Evolutionary conservation across 2,888 invertebrate species (phyloP).

Genomic region (Macropis europaea): DNA sequence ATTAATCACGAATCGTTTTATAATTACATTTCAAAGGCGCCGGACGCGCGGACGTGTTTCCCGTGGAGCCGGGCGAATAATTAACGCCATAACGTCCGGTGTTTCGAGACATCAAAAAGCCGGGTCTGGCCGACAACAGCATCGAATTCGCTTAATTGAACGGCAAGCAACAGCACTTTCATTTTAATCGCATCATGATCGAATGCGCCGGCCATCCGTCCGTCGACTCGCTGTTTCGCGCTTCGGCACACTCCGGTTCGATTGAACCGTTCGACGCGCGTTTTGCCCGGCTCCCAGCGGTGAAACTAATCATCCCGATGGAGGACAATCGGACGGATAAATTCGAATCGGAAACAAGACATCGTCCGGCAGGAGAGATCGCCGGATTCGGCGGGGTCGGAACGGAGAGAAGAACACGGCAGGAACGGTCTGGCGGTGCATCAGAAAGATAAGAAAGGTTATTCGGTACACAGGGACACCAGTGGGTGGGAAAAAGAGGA

Average conservation of each 20-base stretch:
- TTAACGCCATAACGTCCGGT: neutral
- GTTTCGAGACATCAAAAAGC: slow-evolving; percentile 6
- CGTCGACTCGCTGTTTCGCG: slow-evolving; percentile 26
- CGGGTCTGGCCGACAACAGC: slow-evolving; percentile 23
- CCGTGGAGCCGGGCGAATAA: neutral
- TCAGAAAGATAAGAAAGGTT: slow-evolving; percentile 64
- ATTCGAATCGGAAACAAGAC: neutral
- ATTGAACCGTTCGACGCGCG: neutral
- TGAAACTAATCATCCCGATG: neutral
- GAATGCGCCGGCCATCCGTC: neutral
- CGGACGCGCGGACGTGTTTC: neutral
- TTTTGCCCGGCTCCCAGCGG: neutral
- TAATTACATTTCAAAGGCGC: neutral
- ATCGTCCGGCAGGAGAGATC: neutral
- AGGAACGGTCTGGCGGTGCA: slow-evolving; percentile 37
- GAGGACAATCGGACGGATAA: neutral
- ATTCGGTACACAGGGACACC: slow-evolving; percentile 16
- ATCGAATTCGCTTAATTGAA: slow-evolving; percentile 23
- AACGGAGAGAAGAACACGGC: neutral
- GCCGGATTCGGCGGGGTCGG: neutral
- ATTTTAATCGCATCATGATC: slow-evolving; percentile 13
- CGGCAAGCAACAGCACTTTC: slow-evolving; percentile 28
- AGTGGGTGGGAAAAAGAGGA: slow-evolving; percentile 42
- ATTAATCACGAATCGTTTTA: neutral
- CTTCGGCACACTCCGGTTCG: neutral